Conservation (phyloP, 2,888 invertebrate genomes). For the Volucella inflata region DNA sequence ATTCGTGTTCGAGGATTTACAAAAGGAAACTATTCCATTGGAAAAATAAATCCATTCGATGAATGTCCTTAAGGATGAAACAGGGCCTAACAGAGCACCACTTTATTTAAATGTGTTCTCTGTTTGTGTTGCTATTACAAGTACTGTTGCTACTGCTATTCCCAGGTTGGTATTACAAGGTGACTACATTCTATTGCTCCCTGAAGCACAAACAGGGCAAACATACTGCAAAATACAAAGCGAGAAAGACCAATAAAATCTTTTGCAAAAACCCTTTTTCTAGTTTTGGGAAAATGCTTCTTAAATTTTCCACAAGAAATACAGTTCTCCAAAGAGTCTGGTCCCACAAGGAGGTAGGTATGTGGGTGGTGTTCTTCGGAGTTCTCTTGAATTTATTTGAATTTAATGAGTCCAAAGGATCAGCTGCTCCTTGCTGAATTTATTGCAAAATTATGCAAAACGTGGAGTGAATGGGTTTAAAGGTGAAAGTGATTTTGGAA, state of each 20-base stretch:
- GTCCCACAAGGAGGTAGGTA: slow-evolving; percentile 7
- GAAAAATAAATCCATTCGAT: slow-evolving; percentile 75
- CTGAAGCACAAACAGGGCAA: slow-evolving; percentile 43
- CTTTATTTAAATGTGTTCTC: slow-evolving; percentile 69
- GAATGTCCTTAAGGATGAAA: slow-evolving; percentile 70
- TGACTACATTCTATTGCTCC: slow-evolving; percentile 72
- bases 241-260: slow-evolving; percentile 40
- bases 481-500: slow-evolving; percentile 46
- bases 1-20: slow-evolving; percentile 55
- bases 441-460: slow-evolving; percentile 69
- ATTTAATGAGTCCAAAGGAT: slow-evolving; percentile 69
- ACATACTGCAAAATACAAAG: background rate
- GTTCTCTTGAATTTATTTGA: slow-evolving; percentile 48
- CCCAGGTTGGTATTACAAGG: slow-evolving; percentile 71
- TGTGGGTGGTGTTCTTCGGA: slow-evolving; percentile 5
- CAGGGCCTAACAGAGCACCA: slow-evolving; percentile 51
- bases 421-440: slow-evolving; percentile 51
- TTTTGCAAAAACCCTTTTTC: slow-evolving; percentile 52
- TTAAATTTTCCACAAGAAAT: slow-evolving; percentile 39
- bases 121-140: slow-evolving; percentile 40
- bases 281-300: slow-evolving; percentile 2
- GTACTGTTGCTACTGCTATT: slow-evolving; percentile 34
- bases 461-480: slow-evolving; percentile 48
- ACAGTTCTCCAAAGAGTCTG: too few species aligned
- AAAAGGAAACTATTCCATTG: slow-evolving; percentile 72